phyloP scores from a whole-genome alignment of 2,797 vertebrate genomes.

The Luscinia megarhynchos region DNA sequence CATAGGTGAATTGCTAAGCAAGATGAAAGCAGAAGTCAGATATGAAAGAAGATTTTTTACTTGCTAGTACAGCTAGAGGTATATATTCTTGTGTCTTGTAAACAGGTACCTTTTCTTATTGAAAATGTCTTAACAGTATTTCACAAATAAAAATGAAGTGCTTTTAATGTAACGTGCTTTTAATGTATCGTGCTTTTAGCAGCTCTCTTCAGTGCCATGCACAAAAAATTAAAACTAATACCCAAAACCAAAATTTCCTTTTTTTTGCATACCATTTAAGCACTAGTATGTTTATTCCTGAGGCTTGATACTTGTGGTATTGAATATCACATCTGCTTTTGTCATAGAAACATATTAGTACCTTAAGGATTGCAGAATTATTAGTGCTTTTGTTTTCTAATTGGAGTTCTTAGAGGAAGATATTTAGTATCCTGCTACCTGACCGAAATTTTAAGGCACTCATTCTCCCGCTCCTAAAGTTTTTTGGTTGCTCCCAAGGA shows the following conservation, averaged over 20 bases:
- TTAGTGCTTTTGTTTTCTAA: neutral
- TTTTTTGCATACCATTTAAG: neutral
- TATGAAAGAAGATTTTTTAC: neutral
- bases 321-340: neutral
- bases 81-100: neutral
- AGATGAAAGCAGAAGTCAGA: neutral
- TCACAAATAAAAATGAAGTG: neutral
- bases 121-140: neutral
- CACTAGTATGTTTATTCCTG: neutral
- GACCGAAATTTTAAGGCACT: neutral
- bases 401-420: neutral
- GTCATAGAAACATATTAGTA: neutral
- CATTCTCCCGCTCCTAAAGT: neutral
- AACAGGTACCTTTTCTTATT: neutral
- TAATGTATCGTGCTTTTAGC: neutral
- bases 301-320: neutral
- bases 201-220: neutral
- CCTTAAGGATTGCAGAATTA: neutral
- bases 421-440: neutral
- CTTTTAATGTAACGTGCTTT: neutral
- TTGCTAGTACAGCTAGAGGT: neutral
- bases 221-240: neutral
- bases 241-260: neutral
- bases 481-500: neutral
- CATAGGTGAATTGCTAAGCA: neutral